Percentiles rank a stretch among this genome's conserved stretches.
These are phyloP conservation scores for Aplocera efformata DNA, from an alignment of 2,888 invertebrate species.

Conservation along the genomic window DNA sequence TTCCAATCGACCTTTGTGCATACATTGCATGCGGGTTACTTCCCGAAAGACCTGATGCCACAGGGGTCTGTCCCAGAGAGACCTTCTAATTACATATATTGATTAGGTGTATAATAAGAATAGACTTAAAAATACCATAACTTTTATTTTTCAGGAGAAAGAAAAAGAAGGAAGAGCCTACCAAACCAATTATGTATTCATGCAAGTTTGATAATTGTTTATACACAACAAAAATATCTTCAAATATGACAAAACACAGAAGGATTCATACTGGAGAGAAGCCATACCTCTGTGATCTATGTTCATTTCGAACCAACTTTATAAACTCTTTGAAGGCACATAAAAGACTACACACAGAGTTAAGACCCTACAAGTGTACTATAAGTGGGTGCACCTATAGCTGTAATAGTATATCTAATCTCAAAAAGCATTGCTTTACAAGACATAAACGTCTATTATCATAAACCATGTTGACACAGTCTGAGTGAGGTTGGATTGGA, in stretches of 20 bases:
- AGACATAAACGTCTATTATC: conserved; percentile 20
- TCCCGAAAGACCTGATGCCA: no score
- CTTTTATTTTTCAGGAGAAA: conserved; percentile 33
- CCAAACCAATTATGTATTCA: conserved; percentile 64
- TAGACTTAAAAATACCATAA: no score
- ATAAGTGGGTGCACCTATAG: conserved; percentile 52
- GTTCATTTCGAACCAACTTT: conserved; percentile 70
- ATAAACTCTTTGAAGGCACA: conserved; percentile 69
- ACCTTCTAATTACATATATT: no score
- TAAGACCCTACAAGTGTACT: conserved; percentile 62
- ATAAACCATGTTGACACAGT: conserved; percentile 4
- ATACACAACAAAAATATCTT: conserved; percentile 74
- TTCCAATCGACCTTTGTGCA: no score
- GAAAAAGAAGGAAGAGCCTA: conserved; percentile 52
- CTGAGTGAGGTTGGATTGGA: no score
- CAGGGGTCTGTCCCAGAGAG: no score
- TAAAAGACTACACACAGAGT: conserved; percentile 62
- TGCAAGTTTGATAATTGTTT: conserved; percentile 76
- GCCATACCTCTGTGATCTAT: conserved; percentile 69
- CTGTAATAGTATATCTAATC: conserved; percentile 73
- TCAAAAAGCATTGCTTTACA: conserved; percentile 59
- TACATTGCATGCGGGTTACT: no score
- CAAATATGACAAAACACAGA: conserved; percentile 70
- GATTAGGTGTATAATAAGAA: no score
- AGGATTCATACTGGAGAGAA: conserved; percentile 66